Evolutionary conservation across 2,113 vertebrate genomes (phyloP), one percentile per base, ranked within the genome.

Genomic region (Gymnocephalus cernua): DNA sequence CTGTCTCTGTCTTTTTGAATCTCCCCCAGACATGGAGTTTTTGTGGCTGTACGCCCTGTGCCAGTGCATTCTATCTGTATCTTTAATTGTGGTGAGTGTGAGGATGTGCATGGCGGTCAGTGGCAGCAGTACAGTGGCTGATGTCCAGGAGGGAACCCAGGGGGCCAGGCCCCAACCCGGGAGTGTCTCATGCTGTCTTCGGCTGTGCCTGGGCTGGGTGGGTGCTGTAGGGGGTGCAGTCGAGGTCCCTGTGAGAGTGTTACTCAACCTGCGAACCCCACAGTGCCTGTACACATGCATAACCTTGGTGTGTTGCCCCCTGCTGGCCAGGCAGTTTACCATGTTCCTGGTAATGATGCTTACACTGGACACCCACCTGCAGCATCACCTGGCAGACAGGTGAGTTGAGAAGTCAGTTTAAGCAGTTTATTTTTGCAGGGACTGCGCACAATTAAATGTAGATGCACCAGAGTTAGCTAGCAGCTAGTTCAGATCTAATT

Each of bases 201-300:
- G 89, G 3, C 86, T 93, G 32, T 95, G 94, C 68, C 84, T 96
- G 80, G 94, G 94, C 32, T 92, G 92, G 84, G 92, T 94, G 1
- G 94, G 95, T 23, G 89, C 94, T 3, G 27, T 95, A 0, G 95
- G 95, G 3, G 95, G 92, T 2, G 91, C 91, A 0, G 63, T 91
- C 19, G 93, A 77, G 13, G 77, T 96, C 44, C 96, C 95, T 0
- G 90, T 94, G 35, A 89, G 78, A 0, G 84, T 96, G 67, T 56
- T 95, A 6, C 91, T 96, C 41, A 95, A 94, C 92, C 87, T 95
- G 85, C 90, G 92, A 23, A 93, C 80, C 12, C 79, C 86, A 6
- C 92, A 95, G 79, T 95, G 95, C 77, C 90, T 96, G 57, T 96
- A 96, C 90, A 95, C 92, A 4, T 96, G 95, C 68, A 93, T 96